A percentile compares a stretch with the other conserved stretches of the same genome.
phyloP scores from a whole-genome alignment of 2,888 invertebrate species.

The Boloria euphrosyne region DNA sequence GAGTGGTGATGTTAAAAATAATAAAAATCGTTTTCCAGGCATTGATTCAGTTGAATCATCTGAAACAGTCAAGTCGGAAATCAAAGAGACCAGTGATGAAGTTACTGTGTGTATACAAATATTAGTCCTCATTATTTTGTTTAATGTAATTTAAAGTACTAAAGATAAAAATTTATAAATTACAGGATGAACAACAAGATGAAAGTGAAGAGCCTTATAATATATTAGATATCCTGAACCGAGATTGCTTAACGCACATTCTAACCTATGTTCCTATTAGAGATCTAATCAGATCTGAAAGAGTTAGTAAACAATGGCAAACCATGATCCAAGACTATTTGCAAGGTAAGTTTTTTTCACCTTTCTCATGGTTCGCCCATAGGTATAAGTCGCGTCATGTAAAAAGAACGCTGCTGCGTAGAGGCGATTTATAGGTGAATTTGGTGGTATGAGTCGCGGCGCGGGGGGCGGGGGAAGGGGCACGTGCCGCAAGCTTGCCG shows the following conservation, averaged over 20 bases:
- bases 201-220: conserved; percentile 50
- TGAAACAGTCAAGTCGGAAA: conserved; percentile 12
- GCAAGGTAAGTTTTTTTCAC: conserved; percentile 59
- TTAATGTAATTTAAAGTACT: neutral
- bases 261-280: conserved; percentile 75
- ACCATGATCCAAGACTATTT: conserved; percentile 76
- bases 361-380: too few relatives aligned
- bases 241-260: conserved; percentile 80
- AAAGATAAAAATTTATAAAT: neutral
- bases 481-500: too few relatives aligned
- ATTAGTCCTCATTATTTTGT: neutral
- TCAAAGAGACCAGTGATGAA: conserved; percentile 24
- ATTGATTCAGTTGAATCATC: conserved; percentile 19
- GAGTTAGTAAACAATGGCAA: conserved; percentile 83
- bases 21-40: conserved; percentile 20
- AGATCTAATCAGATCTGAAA: conserved; percentile 80
- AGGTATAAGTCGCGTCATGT: too few relatives aligned
- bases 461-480: too few relatives aligned
- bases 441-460: too few relatives aligned
- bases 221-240: conserved; percentile 77
- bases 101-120: conserved; percentile 15
- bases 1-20: neutral
- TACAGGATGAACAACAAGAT: conserved; percentile 44
- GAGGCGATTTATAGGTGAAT: too few relatives aligned
- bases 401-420: too few relatives aligned